Conservation (phyloP, 2,888 invertebrate genomes). For the Dusona sp. region DNA sequence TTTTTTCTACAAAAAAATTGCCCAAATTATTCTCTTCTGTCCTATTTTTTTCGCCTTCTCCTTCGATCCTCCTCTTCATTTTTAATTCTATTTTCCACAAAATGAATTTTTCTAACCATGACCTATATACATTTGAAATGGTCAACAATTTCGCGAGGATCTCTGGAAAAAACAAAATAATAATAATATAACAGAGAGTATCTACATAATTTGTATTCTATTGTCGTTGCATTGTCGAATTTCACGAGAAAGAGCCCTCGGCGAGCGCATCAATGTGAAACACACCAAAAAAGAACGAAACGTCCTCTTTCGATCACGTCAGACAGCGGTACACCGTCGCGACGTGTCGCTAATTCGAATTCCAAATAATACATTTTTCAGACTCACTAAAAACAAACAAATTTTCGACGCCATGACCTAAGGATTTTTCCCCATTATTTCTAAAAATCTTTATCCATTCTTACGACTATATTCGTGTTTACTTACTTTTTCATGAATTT, state of each 20-base stretch:
- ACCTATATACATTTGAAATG: neutral
- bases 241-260: constrained; percentile 13
- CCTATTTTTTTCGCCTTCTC: neutral
- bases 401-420: neutral
- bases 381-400: neutral
- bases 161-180: neutral
- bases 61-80: neutral
- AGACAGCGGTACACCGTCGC: neutral
- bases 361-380: neutral
- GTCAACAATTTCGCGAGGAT: constrained; percentile 11
- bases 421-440: neutral
- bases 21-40: neutral
- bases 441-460: neutral
- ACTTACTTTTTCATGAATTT: no score
- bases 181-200: neutral
- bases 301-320: neutral
- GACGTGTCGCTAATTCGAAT: neutral
- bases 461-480: neutral
- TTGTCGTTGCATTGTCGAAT: constrained; percentile 31
- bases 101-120: neutral
- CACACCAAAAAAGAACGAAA: constrained; percentile 22
- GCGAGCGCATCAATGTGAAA: constrained; percentile 4
- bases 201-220: constrained; percentile 36
- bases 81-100: neutral
- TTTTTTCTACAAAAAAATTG: neutral